Conservation (phyloP, 2,113 vertebrate species). For the Erinaceus europaeus region DNA sequence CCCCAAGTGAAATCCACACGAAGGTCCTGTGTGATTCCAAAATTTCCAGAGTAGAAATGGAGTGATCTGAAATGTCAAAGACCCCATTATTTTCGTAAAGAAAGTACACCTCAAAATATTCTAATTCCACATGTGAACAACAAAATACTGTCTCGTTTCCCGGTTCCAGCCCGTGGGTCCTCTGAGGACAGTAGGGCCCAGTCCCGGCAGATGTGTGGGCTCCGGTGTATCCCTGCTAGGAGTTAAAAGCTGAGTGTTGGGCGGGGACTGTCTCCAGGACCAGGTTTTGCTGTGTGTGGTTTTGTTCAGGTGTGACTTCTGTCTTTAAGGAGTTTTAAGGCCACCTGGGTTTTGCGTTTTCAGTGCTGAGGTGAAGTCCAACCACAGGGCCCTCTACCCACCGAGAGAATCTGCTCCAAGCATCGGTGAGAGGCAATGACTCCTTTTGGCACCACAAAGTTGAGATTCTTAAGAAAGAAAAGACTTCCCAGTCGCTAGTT, state of each 20-base stretch:
- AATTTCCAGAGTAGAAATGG: slow-evolving; percentile 85
- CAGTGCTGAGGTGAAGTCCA: slow-evolving; percentile 86
- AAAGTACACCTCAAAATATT: slow-evolving; percentile 88
- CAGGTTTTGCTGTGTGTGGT: slow-evolving; percentile 56
- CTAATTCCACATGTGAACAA: slow-evolving; percentile 92
- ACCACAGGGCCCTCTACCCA: slow-evolving; percentile 83
- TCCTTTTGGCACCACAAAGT: slow-evolving; percentile 95
- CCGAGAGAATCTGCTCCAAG: slow-evolving; percentile 77
- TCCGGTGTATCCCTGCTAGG: not conserved
- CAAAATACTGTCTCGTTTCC: slow-evolving; percentile 93
- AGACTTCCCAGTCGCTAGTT: slow-evolving; percentile 83
- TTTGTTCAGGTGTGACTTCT: slow-evolving; percentile 71
- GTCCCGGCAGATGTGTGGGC: not conserved
- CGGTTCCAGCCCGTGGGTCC: slow-evolving; percentile 85
- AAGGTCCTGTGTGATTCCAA: slow-evolving; percentile 83
- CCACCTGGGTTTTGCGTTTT: slow-evolving; percentile 87
- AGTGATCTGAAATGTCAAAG: slow-evolving; percentile 89
- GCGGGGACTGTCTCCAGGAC: slow-evolving; percentile 71
- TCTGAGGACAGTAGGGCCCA: slow-evolving; percentile 83
- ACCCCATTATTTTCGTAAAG: slow-evolving; percentile 87
- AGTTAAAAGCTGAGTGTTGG: slow-evolving; percentile 62
- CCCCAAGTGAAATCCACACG: slow-evolving; percentile 87
- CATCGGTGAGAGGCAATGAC: slow-evolving; percentile 82
- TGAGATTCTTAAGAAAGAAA: not conserved
- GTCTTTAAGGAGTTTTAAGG: slow-evolving; percentile 84